These are phyloP conservation scores for Stichopus chloronotus DNA, from an alignment of 35 echinoderm and acorn worm species.

Conservation along the genomic window DNA sequence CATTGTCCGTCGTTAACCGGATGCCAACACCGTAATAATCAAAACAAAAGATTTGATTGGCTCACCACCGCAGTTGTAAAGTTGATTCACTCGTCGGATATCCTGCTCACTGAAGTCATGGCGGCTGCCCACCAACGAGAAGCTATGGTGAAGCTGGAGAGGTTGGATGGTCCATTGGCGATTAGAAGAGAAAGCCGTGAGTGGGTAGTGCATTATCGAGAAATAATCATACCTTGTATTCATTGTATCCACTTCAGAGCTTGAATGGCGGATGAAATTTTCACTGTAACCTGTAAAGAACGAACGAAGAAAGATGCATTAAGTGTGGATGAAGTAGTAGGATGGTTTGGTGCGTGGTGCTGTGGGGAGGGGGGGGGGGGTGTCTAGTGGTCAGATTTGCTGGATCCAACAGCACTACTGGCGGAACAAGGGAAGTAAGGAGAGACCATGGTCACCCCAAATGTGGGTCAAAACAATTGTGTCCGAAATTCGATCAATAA, in stretches of 20 bases:
- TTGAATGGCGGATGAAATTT: constrained; percentile 78
- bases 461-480: too few species aligned
- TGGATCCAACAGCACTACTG: neutral
- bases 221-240: constrained; percentile 80
- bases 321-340: neutral
- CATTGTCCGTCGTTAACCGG: too few species aligned
- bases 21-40: too few species aligned
- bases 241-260: constrained; percentile 59
- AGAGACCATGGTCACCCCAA: too few species aligned
- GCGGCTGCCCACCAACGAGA: constrained; percentile 61
- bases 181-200: constrained; percentile 74
- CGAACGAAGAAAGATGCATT: neutral
- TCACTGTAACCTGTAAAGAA: constrained; percentile 64
- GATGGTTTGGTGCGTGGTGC: neutral
- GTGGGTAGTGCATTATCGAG: constrained; percentile 93
- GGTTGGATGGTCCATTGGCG: constrained; percentile 68
- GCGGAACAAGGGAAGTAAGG: too few species aligned
- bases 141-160: constrained; percentile 48
- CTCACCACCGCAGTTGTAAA: constrained; percentile 91
- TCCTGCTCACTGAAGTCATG: constrained; percentile 87
- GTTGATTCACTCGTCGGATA: constrained; percentile 71
- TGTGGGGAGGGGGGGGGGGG: neutral
- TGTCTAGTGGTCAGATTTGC: neutral
- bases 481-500: too few species aligned
- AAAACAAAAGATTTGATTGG: neutral